A percentile compares a stretch with the other conserved stretches of the same genome.
Evolutionary conservation across 2,797 vertebrate genomes (phyloP).

Genomic region (Parotocinclus haroldoi): DNA sequence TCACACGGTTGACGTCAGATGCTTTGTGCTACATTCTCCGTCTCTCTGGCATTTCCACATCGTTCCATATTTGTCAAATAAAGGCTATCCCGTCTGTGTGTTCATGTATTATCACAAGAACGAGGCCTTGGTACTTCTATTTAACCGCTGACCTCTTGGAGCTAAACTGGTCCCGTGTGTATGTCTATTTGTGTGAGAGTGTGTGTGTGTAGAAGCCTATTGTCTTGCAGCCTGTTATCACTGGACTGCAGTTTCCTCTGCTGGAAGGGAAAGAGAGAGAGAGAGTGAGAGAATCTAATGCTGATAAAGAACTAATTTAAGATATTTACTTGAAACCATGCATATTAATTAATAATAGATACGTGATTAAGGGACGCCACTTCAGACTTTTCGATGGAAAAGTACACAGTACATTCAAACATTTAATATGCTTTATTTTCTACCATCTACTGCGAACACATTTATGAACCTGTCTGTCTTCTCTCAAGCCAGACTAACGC

Average conservation of each 20-base stretch:
- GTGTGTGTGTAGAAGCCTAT: conserved; percentile 54
- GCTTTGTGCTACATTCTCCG: conserved; percentile 48
- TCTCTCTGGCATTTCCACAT: conserved; percentile 62
- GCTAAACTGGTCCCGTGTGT: conserved; percentile 42
- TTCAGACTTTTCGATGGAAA: neutral
- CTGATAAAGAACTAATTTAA: conserved; percentile 53
- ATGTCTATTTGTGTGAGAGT: conserved; percentile 47
- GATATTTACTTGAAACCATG: neutral
- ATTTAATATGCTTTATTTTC: neutral
- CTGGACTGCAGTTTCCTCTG: conserved; percentile 72
- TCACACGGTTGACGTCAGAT: conserved; percentile 40
- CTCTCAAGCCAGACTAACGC: conserved; percentile 56
- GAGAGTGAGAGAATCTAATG: conserved; percentile 24
- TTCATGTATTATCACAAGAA: conserved; percentile 49
- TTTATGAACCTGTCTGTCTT: neutral
- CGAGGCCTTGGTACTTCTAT: conserved; percentile 28
- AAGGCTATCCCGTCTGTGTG: conserved; percentile 37
- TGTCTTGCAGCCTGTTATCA: conserved; percentile 70
- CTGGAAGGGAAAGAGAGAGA: conserved; percentile 32
- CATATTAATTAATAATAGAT: neutral
- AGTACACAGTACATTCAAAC: neutral
- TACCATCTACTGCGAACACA: too few species aligned
- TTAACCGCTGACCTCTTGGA: conserved; percentile 53
- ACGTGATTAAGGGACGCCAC: neutral
- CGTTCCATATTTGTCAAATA: conserved; percentile 64